Evolutionary conservation across 37 sponge, comb jelly and placozoan species (phyloP).

Genomic region (Dysidea cf. avara): DNA sequence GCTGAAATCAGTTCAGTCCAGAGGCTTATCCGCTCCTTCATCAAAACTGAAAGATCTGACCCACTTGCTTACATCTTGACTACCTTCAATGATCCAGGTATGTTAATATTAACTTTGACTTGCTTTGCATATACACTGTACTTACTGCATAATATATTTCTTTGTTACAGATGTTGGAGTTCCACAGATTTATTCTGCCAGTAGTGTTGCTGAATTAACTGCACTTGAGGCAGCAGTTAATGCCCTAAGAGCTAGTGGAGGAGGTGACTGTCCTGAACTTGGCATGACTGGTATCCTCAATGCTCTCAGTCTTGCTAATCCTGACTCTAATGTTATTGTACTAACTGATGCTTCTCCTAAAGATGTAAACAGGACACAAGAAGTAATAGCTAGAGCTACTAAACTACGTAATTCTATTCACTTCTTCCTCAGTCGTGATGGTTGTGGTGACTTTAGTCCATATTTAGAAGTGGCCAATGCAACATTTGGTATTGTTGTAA

Average conservation of each 20-base stretch:
- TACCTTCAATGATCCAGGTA: constrained; percentile 34
- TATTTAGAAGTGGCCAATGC: constrained; percentile 6
- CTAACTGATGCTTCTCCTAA: constrained; percentile 33
- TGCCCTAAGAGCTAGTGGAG: constrained; percentile 13
- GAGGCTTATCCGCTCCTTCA: constrained; percentile 1
- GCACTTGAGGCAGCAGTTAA: constrained; percentile 9
- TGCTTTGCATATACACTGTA: too few relatives aligned
- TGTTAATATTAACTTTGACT: not conserved
- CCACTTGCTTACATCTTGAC: constrained; percentile 22
- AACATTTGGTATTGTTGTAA: constrained; percentile 7
- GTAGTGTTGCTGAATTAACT: not conserved
- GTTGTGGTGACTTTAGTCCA: constrained; percentile 12
- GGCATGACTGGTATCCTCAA: constrained; percentile 32
- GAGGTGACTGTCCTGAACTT: constrained; percentile 36
- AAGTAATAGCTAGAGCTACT: constrained; percentile 3
- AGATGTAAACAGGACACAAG: not conserved
- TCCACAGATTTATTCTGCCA: constrained; percentile 10
- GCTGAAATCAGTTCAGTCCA: constrained; percentile 15
- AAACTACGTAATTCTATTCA: not conserved
- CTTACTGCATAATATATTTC: too few relatives aligned
- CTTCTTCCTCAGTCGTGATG: constrained; percentile 3
- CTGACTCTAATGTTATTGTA: constrained; percentile 11
- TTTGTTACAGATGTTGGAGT: constrained; percentile 26
- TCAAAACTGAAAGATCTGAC: not conserved
- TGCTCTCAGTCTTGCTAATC: constrained; percentile 11